Conservation (phyloP, 1,140 invertebrate genomes). For the Carposina sasakii region DNA sequence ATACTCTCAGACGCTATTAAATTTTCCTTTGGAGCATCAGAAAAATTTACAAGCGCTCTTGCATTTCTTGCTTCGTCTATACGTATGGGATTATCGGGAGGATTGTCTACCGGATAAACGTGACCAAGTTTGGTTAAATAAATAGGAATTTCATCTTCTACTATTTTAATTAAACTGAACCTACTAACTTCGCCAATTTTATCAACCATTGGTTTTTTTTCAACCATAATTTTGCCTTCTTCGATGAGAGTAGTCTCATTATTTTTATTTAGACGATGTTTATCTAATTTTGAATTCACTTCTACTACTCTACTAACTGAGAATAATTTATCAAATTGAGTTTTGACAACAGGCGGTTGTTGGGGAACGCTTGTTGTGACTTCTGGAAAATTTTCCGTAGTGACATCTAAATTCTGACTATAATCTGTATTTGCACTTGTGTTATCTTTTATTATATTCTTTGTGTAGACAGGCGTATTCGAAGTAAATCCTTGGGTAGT, state of each 20-base stretch:
- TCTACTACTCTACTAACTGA: conserved; percentile 79
- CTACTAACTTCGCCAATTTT: conserved; percentile 79
- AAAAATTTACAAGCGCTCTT: conserved; percentile 55
- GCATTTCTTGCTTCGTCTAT: conserved; percentile 71
- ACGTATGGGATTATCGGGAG: conserved; percentile 64
- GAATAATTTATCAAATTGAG: conserved; percentile 74
- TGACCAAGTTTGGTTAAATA: conserved; percentile 68
- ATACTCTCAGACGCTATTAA: conserved; percentile 69
- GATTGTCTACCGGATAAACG: conserved; percentile 68
- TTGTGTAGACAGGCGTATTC: conserved; percentile 6
- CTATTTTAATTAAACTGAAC: conserved; percentile 77
- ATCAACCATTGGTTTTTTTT: conserved; percentile 74
- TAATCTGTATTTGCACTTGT: conserved; percentile 21
- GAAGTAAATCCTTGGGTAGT: conserved; percentile 26
- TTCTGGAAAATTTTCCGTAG: conserved; percentile 28
- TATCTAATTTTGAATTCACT: conserved; percentile 75
- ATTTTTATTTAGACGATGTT: conserved; percentile 73
- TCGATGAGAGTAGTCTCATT: conserved; percentile 71
- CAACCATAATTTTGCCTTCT: conserved; percentile 67
- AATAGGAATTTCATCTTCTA: conserved; percentile 72
- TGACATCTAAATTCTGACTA: background rate
- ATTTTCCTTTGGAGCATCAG: conserved; percentile 62
- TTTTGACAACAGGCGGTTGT: conserved; percentile 57
- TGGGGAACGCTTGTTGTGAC: conserved; percentile 15
- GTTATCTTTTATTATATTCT: too few species aligned